These are phyloP conservation scores for Cybosia mesomella DNA, from an alignment of 2,888 invertebrate species.

Conservation along the genomic window DNA sequence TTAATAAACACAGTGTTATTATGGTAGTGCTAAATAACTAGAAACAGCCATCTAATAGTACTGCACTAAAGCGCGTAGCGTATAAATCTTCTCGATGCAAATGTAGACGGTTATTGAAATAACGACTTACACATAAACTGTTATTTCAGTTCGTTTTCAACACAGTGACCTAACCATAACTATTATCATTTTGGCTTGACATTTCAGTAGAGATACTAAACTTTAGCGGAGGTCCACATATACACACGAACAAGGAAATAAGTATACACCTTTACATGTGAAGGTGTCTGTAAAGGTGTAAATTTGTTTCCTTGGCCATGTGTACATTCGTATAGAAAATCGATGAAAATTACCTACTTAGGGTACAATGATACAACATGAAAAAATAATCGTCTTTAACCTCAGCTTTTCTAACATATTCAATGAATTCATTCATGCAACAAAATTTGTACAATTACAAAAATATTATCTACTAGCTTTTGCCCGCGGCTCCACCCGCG, in stretches of 20 bases:
- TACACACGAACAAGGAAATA: too few species aligned
- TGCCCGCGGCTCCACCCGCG: too few species aligned
- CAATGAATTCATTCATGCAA: not conserved
- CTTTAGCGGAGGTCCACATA: not conserved
- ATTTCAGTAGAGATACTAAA: not conserved
- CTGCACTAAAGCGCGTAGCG: conserved; percentile 30
- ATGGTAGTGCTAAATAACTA: conserved; percentile 31
- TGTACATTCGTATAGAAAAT: too few species aligned
- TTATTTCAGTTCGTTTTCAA: conserved; percentile 37
- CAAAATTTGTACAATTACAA: too few species aligned
- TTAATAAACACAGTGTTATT: conserved; percentile 38
- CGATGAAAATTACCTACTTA: too few species aligned
- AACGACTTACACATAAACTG: conserved; percentile 39
- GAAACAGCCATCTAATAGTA: conserved; percentile 26
- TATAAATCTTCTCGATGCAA: conserved; percentile 40
- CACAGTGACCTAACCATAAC: conserved; percentile 5
- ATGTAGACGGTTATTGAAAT: conserved; percentile 46
- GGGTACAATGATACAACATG: too few species aligned
- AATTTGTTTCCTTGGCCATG: too few species aligned
- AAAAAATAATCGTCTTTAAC: not conserved
- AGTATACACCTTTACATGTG: too few species aligned
- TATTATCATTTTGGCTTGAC: conserved; percentile 10
- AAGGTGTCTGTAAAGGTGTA: too few species aligned
- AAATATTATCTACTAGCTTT: too few species aligned
- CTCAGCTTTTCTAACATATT: not conserved